Evolutionary conservation across 1,140 invertebrate species (phyloP).

Genomic region (Danaus plexippus): DNA sequence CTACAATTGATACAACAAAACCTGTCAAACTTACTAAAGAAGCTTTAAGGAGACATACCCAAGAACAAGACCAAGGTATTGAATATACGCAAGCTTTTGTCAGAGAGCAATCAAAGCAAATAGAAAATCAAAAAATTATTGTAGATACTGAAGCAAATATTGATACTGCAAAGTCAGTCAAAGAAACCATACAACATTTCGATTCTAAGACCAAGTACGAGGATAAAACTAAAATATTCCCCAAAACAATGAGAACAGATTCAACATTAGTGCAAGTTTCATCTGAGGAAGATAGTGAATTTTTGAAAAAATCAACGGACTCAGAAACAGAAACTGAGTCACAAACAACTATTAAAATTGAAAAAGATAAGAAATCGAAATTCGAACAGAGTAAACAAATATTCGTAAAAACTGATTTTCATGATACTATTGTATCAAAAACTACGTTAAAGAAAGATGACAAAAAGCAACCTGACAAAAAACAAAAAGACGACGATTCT

Average conservation of each 20-base stretch:
- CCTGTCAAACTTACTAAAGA: conserved; percentile 68
- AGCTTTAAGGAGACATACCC: conserved; percentile 67
- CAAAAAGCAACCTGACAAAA: conserved; percentile 73
- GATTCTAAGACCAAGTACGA: conserved; percentile 56
- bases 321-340: conserved; percentile 71
- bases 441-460: conserved; percentile 60
- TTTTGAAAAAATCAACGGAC: conserved; percentile 71
- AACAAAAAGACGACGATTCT: conserved; percentile 64
- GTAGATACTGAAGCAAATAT: conserved; percentile 41
- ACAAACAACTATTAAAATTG: conserved; percentile 60
- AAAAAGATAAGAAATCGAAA: conserved; percentile 47
- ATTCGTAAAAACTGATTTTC: conserved; percentile 26
- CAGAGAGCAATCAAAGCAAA: conserved; percentile 64
- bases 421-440: conserved; percentile 25
- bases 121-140: conserved; percentile 47
- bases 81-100: conserved; percentile 72
- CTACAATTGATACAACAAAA: conserved; percentile 55
- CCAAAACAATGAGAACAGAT: conserved; percentile 64
- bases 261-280: conserved; percentile 70
- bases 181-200: conserved; percentile 63
- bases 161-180: conserved; percentile 54
- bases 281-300: conserved; percentile 71
- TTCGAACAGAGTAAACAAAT: conserved; percentile 32
- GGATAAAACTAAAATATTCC: conserved; percentile 51
- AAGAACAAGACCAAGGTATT: conserved; percentile 64